Conservation (phyloP, 53 echinoderm and acorn worm species). For the Patiria pectinifera region DNA sequence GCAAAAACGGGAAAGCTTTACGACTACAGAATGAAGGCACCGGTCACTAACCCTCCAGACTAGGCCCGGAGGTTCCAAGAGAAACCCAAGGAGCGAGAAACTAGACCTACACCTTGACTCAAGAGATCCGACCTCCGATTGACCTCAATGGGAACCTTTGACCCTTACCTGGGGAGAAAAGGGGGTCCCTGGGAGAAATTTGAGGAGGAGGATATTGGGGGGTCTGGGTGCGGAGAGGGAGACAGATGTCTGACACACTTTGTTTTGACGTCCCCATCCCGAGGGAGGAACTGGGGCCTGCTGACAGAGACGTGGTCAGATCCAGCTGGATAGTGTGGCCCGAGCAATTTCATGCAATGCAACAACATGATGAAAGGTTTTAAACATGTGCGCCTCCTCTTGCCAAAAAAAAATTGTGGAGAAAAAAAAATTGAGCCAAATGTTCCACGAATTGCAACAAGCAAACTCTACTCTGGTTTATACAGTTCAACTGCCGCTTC, state of each 20-base stretch:
- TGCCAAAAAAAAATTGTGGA: too few relatives aligned
- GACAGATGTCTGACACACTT: conserved; percentile 26
- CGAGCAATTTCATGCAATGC: conserved; percentile 21
- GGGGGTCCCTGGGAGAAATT: neutral
- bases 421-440: too few relatives aligned
- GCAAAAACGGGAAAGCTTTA: too few relatives aligned
- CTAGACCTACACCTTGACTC: neutral
- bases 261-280: neutral
- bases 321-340: neutral
- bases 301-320: conserved; percentile 11
- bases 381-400: neutral
- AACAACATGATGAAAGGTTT: conserved; percentile 15
- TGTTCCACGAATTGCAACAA: too few relatives aligned
- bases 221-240: neutral
- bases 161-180: neutral
- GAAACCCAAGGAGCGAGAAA: neutral
- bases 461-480: too few relatives aligned
- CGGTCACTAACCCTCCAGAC: neutral
- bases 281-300: neutral
- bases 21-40: neutral
- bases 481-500: too few relatives aligned
- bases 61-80: neutral
- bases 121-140: neutral
- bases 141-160: neutral
- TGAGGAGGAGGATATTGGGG: neutral